phyloP scores from a whole-genome alignment of 1,140 invertebrate species.

The Drosophila erecta region DNA sequence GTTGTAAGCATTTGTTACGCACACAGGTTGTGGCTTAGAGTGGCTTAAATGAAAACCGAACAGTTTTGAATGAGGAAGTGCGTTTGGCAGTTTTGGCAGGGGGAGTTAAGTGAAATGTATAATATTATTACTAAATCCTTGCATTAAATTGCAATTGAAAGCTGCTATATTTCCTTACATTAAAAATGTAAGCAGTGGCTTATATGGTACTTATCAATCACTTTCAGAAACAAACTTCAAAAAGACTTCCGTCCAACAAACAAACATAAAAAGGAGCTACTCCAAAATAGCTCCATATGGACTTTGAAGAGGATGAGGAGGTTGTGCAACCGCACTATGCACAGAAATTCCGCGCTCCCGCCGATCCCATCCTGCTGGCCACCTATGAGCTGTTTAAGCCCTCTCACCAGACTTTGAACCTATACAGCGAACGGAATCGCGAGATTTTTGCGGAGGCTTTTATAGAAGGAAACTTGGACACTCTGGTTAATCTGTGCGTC shows the following conservation, averaged over 20 bases:
- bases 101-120: too few species aligned
- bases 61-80: too few species aligned
- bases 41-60: too few species aligned
- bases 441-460: slow-evolving; percentile 48
- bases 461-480: slow-evolving; percentile 42
- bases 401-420: slow-evolving; percentile 2
- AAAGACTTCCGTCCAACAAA: neutral
- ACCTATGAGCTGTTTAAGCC: slow-evolving; percentile 44
- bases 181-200: too few species aligned
- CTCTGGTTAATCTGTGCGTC: slow-evolving; percentile 38
- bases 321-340: slow-evolving; percentile 25
- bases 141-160: too few species aligned
- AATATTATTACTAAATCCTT: too few species aligned
- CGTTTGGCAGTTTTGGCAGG: too few species aligned
- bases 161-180: too few species aligned
- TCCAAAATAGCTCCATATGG: slow-evolving; percentile 11
- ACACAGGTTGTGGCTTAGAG: neutral
- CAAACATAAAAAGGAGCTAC: neutral
- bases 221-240: slow-evolving; percentile 10
- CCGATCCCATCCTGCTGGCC: slow-evolving; percentile 23
- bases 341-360: slow-evolving; percentile 39
- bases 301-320: slow-evolving; percentile 30
- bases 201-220: neutral
- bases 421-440: slow-evolving; percentile 47
- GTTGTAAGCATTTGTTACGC: slow-evolving; percentile 9